Base-by-base conservation (phyloP, 2,113 vertebrate genomes). In the Carassius carassius region DNA sequence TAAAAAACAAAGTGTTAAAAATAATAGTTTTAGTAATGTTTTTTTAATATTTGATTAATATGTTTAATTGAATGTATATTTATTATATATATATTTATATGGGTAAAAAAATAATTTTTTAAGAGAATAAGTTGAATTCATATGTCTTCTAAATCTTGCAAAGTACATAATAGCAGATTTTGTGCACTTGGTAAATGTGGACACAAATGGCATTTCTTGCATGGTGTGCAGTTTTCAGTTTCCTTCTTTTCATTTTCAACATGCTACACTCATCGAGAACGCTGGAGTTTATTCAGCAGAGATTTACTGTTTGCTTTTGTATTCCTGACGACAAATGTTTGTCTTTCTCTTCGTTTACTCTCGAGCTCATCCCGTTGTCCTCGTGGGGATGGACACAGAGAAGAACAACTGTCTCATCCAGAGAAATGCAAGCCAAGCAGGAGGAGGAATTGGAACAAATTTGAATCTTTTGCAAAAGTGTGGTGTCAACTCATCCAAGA, bases 331-430 rank as follows among this genome's bases (percentile, higher is more conserved):
- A 32, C 74, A 85, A 67, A 84, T 65, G 78, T 76, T 65, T 67
- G 70, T 76, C 70, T 75, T 78, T 70, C n/a, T 51, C 74, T 60
- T 58, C 37, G 32, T 86, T 63, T 29, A 21, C 63, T 63, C 56
- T 84, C 19, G 14, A 70, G 32, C 60, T 84, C 82, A 76, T 85
- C 37, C 35, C n/a, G 4, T 37, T 25, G 51, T 62, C n/a, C 62
- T 84, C 44, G 7, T 62, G 23, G 56, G 35, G 47, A 41, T 47
- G 70, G 62, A 73, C 44, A 32, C 44, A 41, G 62, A 82, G 56
- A 63, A 23, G 78, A 81, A 81, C 63, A 67, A 67, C 60, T 56
- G 82, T 81, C 73, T 85, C n/a, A 73, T 65, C 80, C 72, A 29
- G 25, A 19, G 37, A 86, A 76, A 70, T 11, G 21, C 49, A 67